Conservation (phyloP, 2,797 vertebrate genomes). For the Takifugu rubripes region DNA sequence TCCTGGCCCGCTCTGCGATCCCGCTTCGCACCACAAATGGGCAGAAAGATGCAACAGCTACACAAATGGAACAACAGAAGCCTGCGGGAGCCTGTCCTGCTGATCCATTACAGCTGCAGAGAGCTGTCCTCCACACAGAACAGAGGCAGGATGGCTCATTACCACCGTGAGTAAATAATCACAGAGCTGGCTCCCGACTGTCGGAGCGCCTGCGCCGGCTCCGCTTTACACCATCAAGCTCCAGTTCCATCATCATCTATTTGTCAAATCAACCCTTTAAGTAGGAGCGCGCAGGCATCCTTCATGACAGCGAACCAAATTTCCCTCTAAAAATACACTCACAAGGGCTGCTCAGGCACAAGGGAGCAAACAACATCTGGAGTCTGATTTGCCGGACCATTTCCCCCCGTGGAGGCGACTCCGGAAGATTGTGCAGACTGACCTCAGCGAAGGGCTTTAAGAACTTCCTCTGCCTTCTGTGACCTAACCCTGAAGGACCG, state of each 20-base stretch:
- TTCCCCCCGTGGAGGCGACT: slow-evolving; percentile 1
- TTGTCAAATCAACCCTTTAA: slow-evolving; percentile 58
- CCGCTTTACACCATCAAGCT: slow-evolving; percentile 42
- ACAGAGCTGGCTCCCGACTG: slow-evolving; percentile 37
- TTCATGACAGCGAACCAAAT: slow-evolving; percentile 49
- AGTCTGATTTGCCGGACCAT: slow-evolving; percentile 12
- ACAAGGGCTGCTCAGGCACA: slow-evolving; percentile 34
- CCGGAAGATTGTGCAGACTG: neutral
- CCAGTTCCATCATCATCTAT: slow-evolving; percentile 56
- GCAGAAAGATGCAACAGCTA: slow-evolving; percentile 21
- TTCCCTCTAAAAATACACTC: slow-evolving; percentile 53
- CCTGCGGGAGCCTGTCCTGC: slow-evolving; percentile 22
- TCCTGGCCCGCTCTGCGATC: slow-evolving; percentile 20
- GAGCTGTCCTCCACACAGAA: slow-evolving; percentile 21
- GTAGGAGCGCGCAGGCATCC: slow-evolving; percentile 34
- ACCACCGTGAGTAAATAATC: slow-evolving; percentile 47
- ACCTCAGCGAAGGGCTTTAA: neutral
- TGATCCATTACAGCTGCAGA: slow-evolving; percentile 17
- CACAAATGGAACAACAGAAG: slow-evolving; percentile 23
- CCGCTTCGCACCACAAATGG: slow-evolving; percentile 31
- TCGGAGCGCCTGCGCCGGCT: slow-evolving; percentile 22
- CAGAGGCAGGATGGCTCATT: slow-evolving; percentile 31
- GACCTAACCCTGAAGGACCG: too few relatives aligned
- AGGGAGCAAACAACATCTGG: slow-evolving; percentile 46
- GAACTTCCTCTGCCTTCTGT: too few relatives aligned